Conservation (phyloP, 64 coral and sea anemone genomes). For the Actinia equina region DNA sequence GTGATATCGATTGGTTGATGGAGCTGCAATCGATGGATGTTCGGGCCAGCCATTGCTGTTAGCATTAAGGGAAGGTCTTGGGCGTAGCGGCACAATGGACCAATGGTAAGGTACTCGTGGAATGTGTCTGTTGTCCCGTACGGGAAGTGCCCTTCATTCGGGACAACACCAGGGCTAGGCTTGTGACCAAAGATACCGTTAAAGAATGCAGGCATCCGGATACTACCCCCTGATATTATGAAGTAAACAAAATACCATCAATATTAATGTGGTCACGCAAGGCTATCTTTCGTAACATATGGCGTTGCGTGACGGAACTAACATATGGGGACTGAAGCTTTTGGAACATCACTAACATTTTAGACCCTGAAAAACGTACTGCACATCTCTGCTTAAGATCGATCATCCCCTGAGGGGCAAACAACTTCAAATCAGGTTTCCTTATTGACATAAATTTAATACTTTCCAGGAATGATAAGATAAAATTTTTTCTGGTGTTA, state of each 20-base stretch:
- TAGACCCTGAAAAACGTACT: too few species aligned
- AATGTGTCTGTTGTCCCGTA: slow-evolving; percentile 49
- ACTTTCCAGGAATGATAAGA: too few species aligned
- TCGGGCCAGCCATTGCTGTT: slow-evolving; percentile 70
- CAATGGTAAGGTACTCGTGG: slow-evolving; percentile 79
- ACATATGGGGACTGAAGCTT: too few species aligned
- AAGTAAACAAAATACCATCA: too few species aligned
- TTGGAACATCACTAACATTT: too few species aligned
- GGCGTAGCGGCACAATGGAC: slow-evolving; percentile 84
- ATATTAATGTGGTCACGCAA: background rate
- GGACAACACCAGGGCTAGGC: slow-evolving; percentile 54
- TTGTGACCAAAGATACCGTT: slow-evolving; percentile 93
- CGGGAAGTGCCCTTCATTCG: slow-evolving; percentile 69
- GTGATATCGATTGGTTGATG: slow-evolving; percentile 74
- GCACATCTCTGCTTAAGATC: too few species aligned
- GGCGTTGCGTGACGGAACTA: background rate
- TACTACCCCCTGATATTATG: slow-evolving; percentile 89
- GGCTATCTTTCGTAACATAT: background rate
- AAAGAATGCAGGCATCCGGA: slow-evolving; percentile 86
- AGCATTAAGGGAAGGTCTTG: slow-evolving; percentile 64
- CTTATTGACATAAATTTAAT: too few species aligned
- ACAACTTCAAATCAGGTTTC: too few species aligned
- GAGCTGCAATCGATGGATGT: slow-evolving; percentile 38
- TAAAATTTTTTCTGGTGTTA: too few species aligned
- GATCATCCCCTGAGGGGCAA: too few species aligned